Evolutionary conservation across 53 echinoderm and acorn worm genomes (phyloP).

Genomic region (Paelopatides confundens): DNA sequence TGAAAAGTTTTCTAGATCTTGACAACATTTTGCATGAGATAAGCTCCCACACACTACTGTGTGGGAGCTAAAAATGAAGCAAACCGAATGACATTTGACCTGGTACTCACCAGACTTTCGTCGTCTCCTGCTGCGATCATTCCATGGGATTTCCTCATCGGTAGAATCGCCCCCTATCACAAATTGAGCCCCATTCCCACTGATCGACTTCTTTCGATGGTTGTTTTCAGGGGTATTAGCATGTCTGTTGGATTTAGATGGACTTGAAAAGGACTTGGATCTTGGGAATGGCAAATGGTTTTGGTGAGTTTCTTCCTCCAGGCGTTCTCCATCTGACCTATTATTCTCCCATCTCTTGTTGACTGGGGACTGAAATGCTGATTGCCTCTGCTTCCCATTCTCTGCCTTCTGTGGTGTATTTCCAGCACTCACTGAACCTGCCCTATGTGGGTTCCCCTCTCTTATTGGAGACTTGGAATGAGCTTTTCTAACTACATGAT

Average conservation of each 20-base stretch:
- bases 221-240: slow-evolving; percentile 10
- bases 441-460: not conserved
- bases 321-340: slow-evolving; percentile 10
- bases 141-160: slow-evolving; percentile 49
- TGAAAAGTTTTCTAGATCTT: too few relatives aligned
- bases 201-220: not conserved
- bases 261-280: slow-evolving; percentile 26
- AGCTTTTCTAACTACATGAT: not conserved
- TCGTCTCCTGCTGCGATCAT: slow-evolving; percentile 59
- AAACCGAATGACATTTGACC: too few relatives aligned
- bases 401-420: slow-evolving; percentile 38
- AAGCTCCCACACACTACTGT: too few relatives aligned
- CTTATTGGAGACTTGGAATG: slow-evolving; percentile 33
- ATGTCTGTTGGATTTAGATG: not conserved
- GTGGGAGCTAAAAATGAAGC: too few relatives aligned
- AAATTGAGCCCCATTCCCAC: slow-evolving; percentile 13
- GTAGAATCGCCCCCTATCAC: slow-evolving; percentile 32
- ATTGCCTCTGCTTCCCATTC: slow-evolving; percentile 18
- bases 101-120: slow-evolving; percentile 59
- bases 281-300: not conserved
- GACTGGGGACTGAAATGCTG: slow-evolving; percentile 15
- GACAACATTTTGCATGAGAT: too few relatives aligned
- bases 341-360: not conserved
- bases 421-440: slow-evolving; percentile 35
- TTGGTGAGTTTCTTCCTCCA: not conserved